Percentiles rank a stretch among this genome's conserved stretches.
Conservation (phyloP, 2,888 invertebrate genomes). For the Microctonus brassicae region DNA sequence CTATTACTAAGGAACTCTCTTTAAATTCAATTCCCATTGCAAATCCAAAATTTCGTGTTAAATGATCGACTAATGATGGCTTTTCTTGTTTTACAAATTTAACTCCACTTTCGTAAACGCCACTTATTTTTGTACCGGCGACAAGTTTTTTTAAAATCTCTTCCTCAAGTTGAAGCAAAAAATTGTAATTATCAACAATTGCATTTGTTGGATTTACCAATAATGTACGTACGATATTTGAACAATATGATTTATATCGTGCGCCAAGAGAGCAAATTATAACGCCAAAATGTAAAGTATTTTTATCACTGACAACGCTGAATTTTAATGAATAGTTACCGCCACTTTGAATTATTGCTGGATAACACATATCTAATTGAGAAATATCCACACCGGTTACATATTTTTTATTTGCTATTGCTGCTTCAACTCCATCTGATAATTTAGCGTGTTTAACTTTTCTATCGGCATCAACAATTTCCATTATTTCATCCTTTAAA, state of each 20-base stretch:
- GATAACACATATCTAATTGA: conserved; percentile 97
- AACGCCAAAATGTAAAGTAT: conserved; percentile 93
- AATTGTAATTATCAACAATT: conserved; percentile 88
- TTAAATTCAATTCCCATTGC: conserved; percentile 98
- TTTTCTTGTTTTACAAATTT: conserved; percentile 88
- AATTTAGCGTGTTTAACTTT: conserved; percentile 97
- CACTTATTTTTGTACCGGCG: conserved; percentile 85
- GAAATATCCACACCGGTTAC: conserved; percentile 89
- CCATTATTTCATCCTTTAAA: conserved; percentile 97
- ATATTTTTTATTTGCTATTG: conserved; percentile 95
- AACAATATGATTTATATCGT: conserved; percentile 97
- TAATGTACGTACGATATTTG: conserved; percentile 96
- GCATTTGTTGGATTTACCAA: conserved; percentile 90
- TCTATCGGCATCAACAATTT: conserved; percentile 98
- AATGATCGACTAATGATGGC: conserved; percentile 85
- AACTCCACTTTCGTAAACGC: conserved; percentile 89
- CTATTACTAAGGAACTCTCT: conserved; percentile 92
- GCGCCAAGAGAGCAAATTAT: conserved; percentile 96
- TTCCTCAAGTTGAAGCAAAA: conserved; percentile 89
- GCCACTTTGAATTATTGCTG: conserved; percentile 98
- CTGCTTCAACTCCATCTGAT: conserved; percentile 94
- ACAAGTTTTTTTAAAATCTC: conserved; percentile 88
- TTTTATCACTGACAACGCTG: conserved; percentile 94
- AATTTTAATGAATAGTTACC: conserved; percentile 98
- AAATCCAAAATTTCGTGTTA: conserved; percentile 97